Evolutionary conservation across 2,113 vertebrate species (phyloP), one percentile per base, ranked within the genome.

Genomic region (Equus przewalskii): DNA sequence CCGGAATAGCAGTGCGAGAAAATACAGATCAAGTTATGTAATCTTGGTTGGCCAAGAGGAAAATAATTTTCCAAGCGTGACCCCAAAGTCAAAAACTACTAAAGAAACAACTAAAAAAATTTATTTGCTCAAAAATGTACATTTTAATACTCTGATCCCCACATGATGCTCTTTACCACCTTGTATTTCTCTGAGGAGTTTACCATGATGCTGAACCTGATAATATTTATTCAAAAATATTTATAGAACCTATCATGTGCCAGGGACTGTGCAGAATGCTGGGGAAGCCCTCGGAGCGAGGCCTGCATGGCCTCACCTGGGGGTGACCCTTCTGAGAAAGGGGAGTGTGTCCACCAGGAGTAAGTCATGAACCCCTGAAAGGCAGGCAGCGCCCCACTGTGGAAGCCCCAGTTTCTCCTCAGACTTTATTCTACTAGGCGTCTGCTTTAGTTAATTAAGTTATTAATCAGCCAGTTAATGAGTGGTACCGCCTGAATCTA

Each of bases 181-280:
- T 76, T 51, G 30, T 69, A 10, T 75, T 67, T 94, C 46, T 90
- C 22, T 78, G 62, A 83, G 62, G 78, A 36, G 26, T 92, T 91
- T 72, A 13, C 28, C 7, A 4, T 60, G 41, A 14, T 33, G 26
- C 67, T 56, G 78, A 84, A 79, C 33, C 83, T 56, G 44, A 18
- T 54, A 9, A 16, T 28, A 19, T 5, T 22, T 78, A 14, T 88
- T 96, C n/a, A 28, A 14, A 89, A 64, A 36, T 60, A 33, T 70
- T 21, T 41, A 12, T 12, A 26, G 26, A 33, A 11, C 44, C 19
- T 15, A 1, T 14, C 21, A 0, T 0, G 0, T 79, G 49, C 24
- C 78, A 69, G 44, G 81, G 36, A 11, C 60, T 4, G 9, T 62
- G 60, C 10, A 26, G 51, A 28, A 8, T 60, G 19, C 28, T 36